phyloP scores from a whole-genome alignment of 2,888 invertebrate genomes.

The Brassicogethes aeneus region DNA sequence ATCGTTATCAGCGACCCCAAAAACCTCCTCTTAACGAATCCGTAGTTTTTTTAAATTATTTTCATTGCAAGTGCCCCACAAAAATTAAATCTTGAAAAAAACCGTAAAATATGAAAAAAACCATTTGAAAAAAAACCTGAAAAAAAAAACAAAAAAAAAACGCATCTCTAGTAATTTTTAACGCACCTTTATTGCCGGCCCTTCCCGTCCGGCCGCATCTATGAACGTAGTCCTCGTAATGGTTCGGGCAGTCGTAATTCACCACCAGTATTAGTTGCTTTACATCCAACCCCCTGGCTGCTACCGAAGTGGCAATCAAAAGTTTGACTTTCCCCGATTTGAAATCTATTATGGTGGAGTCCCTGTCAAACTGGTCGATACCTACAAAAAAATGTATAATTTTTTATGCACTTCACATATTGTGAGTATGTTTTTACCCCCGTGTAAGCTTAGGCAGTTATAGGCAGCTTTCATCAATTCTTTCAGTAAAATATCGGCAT shows the following conservation, averaged over 20 bases:
- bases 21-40: no score
- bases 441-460: slow-evolving; percentile 94
- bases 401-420: no score
- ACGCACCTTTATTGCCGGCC: slow-evolving; percentile 94
- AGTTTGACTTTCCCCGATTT: slow-evolving; percentile 82
- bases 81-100: no score
- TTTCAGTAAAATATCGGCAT: slow-evolving; percentile 86
- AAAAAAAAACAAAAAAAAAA: no score
- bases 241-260: slow-evolving; percentile 99
- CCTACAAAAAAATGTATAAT: no score
- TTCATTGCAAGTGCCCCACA: no score
- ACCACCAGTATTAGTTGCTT: slow-evolving; percentile 95
- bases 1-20: no score
- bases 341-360: slow-evolving; percentile 95
- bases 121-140: no score
- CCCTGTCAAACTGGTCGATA: slow-evolving; percentile 43
- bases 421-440: no score
- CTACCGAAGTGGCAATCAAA: slow-evolving; percentile 95
- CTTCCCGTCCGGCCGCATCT: slow-evolving; percentile 87
- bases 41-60: no score
- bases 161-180: no score
- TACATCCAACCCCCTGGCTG: slow-evolving; percentile 96
- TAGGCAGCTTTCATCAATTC: slow-evolving; percentile 96
- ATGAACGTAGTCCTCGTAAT: slow-evolving; percentile 99
- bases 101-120: no score